A percentile compares a stretch with the other conserved stretches of the same genome.
phyloP scores from a whole-genome alignment of 2,113 vertebrate species.

The Stigmatopora argus region DNA sequence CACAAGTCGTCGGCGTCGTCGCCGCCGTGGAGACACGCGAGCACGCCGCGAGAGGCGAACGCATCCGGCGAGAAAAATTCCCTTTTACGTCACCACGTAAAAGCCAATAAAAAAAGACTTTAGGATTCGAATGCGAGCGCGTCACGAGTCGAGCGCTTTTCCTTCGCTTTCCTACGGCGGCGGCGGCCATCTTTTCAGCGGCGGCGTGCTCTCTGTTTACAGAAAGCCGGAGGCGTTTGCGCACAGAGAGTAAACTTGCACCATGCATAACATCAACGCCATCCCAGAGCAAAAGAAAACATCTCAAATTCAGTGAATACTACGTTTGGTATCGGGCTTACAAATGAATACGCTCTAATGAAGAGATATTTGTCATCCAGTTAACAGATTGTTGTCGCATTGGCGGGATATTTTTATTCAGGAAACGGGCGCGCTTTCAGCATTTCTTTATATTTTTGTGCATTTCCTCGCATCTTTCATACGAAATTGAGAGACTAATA shows the following conservation, averaged over 20 bases:
- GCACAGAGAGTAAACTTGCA: not conserved
- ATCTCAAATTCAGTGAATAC: constrained; percentile 3
- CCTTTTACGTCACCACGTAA: constrained; percentile 32
- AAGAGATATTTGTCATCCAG: constrained; percentile 42
- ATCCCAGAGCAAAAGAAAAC: not conserved
- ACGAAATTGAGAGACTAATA: no score
- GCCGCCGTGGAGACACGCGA: constrained; percentile 43
- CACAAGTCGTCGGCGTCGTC: constrained; percentile 55
- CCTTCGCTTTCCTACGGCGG: constrained; percentile 6
- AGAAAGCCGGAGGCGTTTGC: constrained; percentile 17
- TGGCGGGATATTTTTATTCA: constrained; percentile 47
- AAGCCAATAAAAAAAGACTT: not conserved
- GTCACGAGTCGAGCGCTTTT: constrained; percentile 11
- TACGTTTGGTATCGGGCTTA: constrained; percentile 9
- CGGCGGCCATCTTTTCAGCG: constrained; percentile 22
- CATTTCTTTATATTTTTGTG: constrained; percentile 10
- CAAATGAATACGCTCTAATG: constrained; percentile 26
- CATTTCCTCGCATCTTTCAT: no score
- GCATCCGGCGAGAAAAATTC: constrained; percentile 34
- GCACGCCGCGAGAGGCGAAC: constrained; percentile 52
- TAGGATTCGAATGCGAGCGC: constrained; percentile 1
- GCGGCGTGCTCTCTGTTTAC: constrained; percentile 8
- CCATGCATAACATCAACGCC: not conserved
- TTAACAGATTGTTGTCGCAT: constrained; percentile 48
- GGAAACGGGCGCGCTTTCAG: constrained; percentile 40